Conservation (phyloP, 2,888 invertebrate genomes). For the Synergus japonicus region DNA sequence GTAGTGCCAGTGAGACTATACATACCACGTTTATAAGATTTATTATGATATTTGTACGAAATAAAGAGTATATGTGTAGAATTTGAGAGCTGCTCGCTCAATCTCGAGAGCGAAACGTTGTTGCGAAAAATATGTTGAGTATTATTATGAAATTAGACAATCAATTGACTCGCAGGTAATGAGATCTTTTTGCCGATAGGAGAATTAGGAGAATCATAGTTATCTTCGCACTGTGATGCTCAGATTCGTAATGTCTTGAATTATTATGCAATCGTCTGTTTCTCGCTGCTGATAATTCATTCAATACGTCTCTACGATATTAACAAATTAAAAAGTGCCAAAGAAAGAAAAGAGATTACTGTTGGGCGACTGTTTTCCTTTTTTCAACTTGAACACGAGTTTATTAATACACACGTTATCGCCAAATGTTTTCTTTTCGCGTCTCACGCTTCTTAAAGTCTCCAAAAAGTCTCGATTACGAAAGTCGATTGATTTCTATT, state of each 20-base stretch:
- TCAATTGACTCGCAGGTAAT: slow-evolving; percentile 61
- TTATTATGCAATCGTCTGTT: slow-evolving; percentile 42
- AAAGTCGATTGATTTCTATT: slow-evolving; percentile 55
- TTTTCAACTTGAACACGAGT: slow-evolving; percentile 48
- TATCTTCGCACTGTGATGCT: slow-evolving; percentile 55
- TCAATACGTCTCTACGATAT: slow-evolving; percentile 13
- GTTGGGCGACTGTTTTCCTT: slow-evolving; percentile 42
- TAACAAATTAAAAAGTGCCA: slow-evolving; percentile 52
- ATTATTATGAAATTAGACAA: slow-evolving; percentile 66
- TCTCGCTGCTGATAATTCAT: slow-evolving; percentile 50
- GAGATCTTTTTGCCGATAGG: slow-evolving; percentile 58
- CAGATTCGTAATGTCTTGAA: slow-evolving; percentile 49
- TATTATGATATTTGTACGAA: slow-evolving; percentile 64
- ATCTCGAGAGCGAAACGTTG: slow-evolving; percentile 54
- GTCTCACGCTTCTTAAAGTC: slow-evolving; percentile 26
- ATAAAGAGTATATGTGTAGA: slow-evolving; percentile 54
- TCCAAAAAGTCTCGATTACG: slow-evolving; percentile 57
- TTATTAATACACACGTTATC: slow-evolving; percentile 34
- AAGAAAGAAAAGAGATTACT: slow-evolving; percentile 57
- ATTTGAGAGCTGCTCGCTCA: slow-evolving; percentile 54
- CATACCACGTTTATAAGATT: slow-evolving; percentile 65
- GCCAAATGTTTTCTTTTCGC: slow-evolving; percentile 13
- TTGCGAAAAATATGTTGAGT: slow-evolving; percentile 63
- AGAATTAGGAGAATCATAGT: slow-evolving; percentile 51
- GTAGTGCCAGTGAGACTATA: slow-evolving; percentile 66